Evolutionary conservation across 2,888 invertebrate genomes (phyloP).

Genomic region (Protodeltote pygarga): DNA sequence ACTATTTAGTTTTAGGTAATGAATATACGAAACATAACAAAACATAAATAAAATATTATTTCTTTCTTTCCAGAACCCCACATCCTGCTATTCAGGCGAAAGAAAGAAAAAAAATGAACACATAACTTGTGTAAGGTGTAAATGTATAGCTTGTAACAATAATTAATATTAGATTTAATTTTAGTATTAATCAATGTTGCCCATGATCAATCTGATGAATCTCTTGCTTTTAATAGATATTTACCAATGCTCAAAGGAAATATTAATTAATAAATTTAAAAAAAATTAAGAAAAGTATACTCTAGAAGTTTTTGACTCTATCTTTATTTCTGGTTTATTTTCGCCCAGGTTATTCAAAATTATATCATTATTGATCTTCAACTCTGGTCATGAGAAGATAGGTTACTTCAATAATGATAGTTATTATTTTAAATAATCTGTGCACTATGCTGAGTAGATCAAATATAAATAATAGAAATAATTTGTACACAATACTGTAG

Average conservation of each 20-base stretch:
- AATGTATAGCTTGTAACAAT: conserved; percentile 67
- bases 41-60: too few relatives aligned
- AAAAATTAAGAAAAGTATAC: not conserved
- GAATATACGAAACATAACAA: too few relatives aligned
- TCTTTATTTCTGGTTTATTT: too few relatives aligned
- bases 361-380: too few relatives aligned
- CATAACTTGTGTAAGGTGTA: conserved; percentile 44
- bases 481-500: too few relatives aligned
- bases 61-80: conserved; percentile 91
- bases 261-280: not conserved
- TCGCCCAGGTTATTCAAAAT: too few relatives aligned
- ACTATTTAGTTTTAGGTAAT: too few relatives aligned
- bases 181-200: conserved; percentile 58
- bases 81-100: conserved; percentile 94
- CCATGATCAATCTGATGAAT: conserved; percentile 57
- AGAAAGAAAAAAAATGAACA: conserved; percentile 80
- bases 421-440: too few relatives aligned
- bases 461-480: too few relatives aligned
- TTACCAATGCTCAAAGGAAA: conserved; percentile 9
- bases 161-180: conserved; percentile 58
- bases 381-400: too few relatives aligned
- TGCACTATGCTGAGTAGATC: too few relatives aligned
- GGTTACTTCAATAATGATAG: too few relatives aligned
- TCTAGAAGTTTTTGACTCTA: not conserved
- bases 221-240: conserved; percentile 20